A percentile compares a stretch with the other conserved stretches of the same genome.
Evolutionary conservation across 2,888 invertebrate genomes (phyloP).

Genomic region (Brachyopa scutellaris): DNA sequence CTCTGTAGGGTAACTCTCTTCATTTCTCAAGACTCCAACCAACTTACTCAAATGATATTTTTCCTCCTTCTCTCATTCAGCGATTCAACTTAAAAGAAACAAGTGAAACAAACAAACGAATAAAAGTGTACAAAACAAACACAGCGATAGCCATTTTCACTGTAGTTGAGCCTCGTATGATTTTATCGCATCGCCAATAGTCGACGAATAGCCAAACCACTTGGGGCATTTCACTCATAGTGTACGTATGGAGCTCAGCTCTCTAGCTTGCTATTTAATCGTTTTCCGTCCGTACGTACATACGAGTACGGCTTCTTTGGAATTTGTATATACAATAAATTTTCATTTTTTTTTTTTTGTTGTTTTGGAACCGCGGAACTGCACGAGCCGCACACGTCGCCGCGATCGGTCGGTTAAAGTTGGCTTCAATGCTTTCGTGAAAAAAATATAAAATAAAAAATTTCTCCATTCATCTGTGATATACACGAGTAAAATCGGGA

Average conservation of each 20-base stretch:
- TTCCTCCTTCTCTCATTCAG: neutral
- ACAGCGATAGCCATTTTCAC: slow-evolving; percentile 12
- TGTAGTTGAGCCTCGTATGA: slow-evolving; percentile 53
- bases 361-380: slow-evolving; percentile 44
- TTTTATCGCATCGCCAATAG: slow-evolving; percentile 38
- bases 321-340: slow-evolving; percentile 65
- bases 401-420: slow-evolving; percentile 21
- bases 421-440: slow-evolving; percentile 5
- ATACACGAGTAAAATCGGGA: too few relatives aligned
- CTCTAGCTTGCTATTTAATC: slow-evolving; percentile 50
- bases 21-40: neutral
- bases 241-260: slow-evolving; percentile 38
- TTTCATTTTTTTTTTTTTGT: slow-evolving; percentile 68
- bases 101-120: neutral
- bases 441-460: too few relatives aligned
- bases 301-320: slow-evolving; percentile 54
- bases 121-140: neutral
- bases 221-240: slow-evolving; percentile 49
- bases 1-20: neutral
- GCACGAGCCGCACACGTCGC: slow-evolving; percentile 38
- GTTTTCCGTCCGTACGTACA: slow-evolving; percentile 24
- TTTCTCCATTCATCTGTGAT: slow-evolving; percentile 39
- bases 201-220: too few relatives aligned
- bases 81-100: slow-evolving; percentile 23
- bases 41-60: slow-evolving; percentile 21